Evolutionary conservation across 2,113 vertebrate genomes (phyloP).

Genomic region (Trochalopteron elliotii): DNA sequence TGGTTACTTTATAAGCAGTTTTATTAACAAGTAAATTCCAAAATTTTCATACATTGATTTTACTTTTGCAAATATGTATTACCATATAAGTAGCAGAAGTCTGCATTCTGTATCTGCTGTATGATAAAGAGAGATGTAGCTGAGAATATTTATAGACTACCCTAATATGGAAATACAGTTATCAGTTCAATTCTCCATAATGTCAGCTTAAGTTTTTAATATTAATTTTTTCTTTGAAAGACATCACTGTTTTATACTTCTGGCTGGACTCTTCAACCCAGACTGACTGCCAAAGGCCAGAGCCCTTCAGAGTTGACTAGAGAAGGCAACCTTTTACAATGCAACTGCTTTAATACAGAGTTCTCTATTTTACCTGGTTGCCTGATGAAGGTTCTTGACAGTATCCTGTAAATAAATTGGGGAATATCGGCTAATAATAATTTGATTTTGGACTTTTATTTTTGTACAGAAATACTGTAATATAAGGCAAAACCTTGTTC

Average conservation of each 20-base stretch:
- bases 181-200: conserved; percentile 45
- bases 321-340: background rate
- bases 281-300: background rate
- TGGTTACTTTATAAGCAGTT: conserved; percentile 50
- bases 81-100: conserved; percentile 42
- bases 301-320: background rate
- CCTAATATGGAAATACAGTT: conserved; percentile 35
- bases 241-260: background rate
- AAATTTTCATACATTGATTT: conserved; percentile 50
- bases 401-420: conserved; percentile 67
- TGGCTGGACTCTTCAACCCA: background rate
- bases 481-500: conserved; percentile 59
- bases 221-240: conserved; percentile 50
- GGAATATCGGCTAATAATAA: conserved; percentile 26
- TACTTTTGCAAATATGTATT: conserved; percentile 41
- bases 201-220: conserved; percentile 54
- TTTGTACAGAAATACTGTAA: conserved; percentile 77
- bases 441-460: conserved; percentile 69
- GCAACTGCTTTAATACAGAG: conserved; percentile 6
- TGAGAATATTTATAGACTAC: conserved; percentile 75
- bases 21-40: conserved; percentile 53
- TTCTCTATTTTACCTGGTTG: conserved; percentile 18
- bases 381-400: conserved; percentile 33
- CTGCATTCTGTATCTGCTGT: conserved; percentile 73
- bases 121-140: conserved; percentile 62